A percentile compares a stretch with the other conserved stretches of the same genome.
These are phyloP conservation scores for Gastrophysa polygoni DNA, from an alignment of 2,888 invertebrate species.

Conservation along the genomic window DNA sequence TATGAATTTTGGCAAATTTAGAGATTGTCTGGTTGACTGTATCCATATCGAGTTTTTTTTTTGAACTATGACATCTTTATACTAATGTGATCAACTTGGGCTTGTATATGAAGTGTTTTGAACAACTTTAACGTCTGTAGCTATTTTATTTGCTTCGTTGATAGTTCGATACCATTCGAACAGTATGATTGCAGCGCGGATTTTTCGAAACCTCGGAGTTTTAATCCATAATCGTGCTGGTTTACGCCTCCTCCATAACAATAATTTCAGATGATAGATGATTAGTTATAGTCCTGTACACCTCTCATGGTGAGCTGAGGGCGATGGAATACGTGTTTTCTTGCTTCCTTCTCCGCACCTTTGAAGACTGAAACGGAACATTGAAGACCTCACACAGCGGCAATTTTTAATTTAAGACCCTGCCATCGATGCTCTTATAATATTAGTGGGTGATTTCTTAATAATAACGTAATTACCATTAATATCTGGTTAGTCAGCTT, in stretches of 20 bases:
- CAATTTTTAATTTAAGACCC: constrained; percentile 41
- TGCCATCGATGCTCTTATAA: constrained; percentile 24
- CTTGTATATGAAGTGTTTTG: too few relatives aligned
- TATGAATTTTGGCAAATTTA: too few relatives aligned
- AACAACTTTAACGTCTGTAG: too few relatives aligned
- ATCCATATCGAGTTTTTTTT: too few relatives aligned
- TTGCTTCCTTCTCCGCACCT: constrained; percentile 38
- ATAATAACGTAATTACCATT: constrained; percentile 25
- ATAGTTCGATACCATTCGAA: too few relatives aligned
- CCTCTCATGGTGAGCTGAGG: constrained; percentile 29
- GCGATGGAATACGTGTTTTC: constrained; percentile 23
- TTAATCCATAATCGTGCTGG: constrained; percentile 36
- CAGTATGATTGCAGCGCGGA: too few relatives aligned
- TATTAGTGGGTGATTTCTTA: constrained; percentile 42
- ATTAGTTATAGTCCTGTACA: constrained; percentile 38
- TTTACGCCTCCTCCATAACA: constrained; percentile 40
- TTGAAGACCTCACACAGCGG: constrained; percentile 46
- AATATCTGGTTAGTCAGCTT: constrained; percentile 7
- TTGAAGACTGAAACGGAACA: constrained; percentile 23
- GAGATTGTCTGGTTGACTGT: too few relatives aligned
- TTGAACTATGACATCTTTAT: too few relatives aligned
- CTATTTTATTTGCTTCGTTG: too few relatives aligned
- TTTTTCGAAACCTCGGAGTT: constrained; percentile 21
- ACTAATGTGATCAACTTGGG: too few relatives aligned
- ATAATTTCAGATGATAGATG: constrained; percentile 43